Evolutionary conservation across 1,140 invertebrate species (phyloP), one percentile per base, ranked within the genome.

Genomic region (Eurosta solidaginis): DNA sequence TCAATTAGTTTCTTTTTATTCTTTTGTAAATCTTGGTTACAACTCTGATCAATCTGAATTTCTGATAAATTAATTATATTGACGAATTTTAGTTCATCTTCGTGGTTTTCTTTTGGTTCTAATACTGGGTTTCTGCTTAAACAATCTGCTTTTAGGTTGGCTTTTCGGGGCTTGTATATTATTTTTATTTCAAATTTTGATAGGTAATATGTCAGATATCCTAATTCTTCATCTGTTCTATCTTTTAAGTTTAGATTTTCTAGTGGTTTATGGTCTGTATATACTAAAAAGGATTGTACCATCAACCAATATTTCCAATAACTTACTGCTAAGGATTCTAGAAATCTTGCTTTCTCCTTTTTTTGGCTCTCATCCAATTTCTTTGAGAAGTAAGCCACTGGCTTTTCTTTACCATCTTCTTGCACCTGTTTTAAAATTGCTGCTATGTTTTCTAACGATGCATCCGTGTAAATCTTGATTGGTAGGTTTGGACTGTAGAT

Each of bases 251-350:
- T n/a, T n/a, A n/a, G n/a, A n/a, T n/a, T n/a, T n/a, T n/a, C n/a
- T n/a, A n/a, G n/a, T n/a, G n/a, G n/a, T n/a, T n/a, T n/a, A n/a
- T n/a, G n/a, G n/a, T n/a, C n/a, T n/a, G n/a, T n/a, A n/a, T n/a
- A n/a, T n/a, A n/a, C n/a, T n/a, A n/a, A n/a, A n/a, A n/a, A n/a
- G n/a, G n/a, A n/a, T n/a, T n/a, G n/a, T n/a, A n/a, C n/a, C n/a
- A n/a, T n/a, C 7, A 89, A 77, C 83, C 81, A 83, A 54, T 87
- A 79, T 80, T 88, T 86, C 85, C 87, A 88, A 78, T 87, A 88
- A 81, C 79, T 85, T 42, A 88, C 40, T 54, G 82, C 81, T 82
- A 89, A 86, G 77, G 82, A 87, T 83, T 88, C 84, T 27, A 85
- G 54, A 78, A 84, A 85, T 27, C 85, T 83, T 9, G 82, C 82